Percentiles rank a stretch among this genome's conserved stretches.
Evolutionary conservation across 2,797 vertebrate genomes (phyloP).

Genomic region (Ceryle rudis): DNA sequence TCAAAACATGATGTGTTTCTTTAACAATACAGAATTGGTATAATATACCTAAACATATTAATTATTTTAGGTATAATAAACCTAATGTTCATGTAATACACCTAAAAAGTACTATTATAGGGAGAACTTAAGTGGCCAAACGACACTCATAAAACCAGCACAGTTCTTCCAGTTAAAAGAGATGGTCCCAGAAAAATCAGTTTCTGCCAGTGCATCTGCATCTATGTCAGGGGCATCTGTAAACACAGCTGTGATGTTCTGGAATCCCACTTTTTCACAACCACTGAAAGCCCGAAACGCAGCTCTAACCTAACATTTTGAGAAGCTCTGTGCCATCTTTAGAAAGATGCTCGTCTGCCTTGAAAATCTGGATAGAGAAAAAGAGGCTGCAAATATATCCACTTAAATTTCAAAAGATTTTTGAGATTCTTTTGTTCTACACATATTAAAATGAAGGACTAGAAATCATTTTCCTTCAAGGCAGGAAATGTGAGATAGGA

Average conservation of each 20-base stretch:
- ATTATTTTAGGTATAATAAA: not conserved
- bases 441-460: not conserved
- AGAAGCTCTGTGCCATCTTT: not conserved
- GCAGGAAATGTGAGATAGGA: not conserved
- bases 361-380: conserved; percentile 2
- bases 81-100: not conserved
- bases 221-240: not conserved
- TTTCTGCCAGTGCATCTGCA: not conserved
- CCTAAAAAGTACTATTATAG: not conserved
- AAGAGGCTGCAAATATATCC: conserved; percentile 5
- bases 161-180: not conserved
- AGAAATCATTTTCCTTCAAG: conserved; percentile 18
- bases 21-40: not conserved
- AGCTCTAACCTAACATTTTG: not conserved
- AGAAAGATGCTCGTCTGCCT: not conserved
- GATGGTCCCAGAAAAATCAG: not conserved
- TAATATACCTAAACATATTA: not conserved
- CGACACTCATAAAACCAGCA: not conserved
- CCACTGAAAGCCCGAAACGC: not conserved
- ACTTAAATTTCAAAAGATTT: conserved; percentile 35
- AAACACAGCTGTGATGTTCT: conserved; percentile 49
- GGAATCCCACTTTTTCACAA: conserved; percentile 7
- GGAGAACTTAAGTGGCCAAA: not conserved
- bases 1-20: not conserved
- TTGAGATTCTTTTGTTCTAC: conserved; percentile 12